A percentile compares a stretch with the other conserved stretches of the same genome.
Evolutionary conservation across 2,888 invertebrate species (phyloP).

Genomic region (Diogma glabrata): DNA sequence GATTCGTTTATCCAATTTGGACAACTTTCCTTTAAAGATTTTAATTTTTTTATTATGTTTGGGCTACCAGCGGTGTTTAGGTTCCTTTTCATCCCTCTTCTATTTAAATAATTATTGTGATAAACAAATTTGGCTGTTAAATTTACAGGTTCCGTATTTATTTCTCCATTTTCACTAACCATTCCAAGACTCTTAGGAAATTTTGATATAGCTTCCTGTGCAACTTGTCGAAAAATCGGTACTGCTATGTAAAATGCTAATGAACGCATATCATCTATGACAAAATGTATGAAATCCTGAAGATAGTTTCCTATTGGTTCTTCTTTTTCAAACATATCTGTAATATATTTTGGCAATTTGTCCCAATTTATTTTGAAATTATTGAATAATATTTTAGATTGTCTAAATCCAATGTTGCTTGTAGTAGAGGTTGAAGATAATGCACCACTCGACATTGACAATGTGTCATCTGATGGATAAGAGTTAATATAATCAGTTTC

Average conservation of each 20-base stretch:
- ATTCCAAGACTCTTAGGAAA: slow-evolving; percentile 4
- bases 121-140: background rate
- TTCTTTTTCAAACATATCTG: background rate
- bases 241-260: slow-evolving; percentile 6
- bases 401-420: background rate
- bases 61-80: background rate
- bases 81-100: background rate
- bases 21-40: slow-evolving; percentile 7
- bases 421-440: background rate
- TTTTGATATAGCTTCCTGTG: slow-evolving; percentile 4
- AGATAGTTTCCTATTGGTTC: background rate
- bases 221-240: slow-evolving; percentile 1
- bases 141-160: slow-evolving; percentile 4
- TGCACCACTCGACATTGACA: slow-evolving; percentile 5
- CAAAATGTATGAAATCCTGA: slow-evolving; percentile 5
- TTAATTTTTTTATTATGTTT: background rate
- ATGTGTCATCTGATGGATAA: too few species aligned
- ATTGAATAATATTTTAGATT: background rate
- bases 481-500: too few species aligned
- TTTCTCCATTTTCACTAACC: background rate
- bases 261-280: slow-evolving; percentile 7
- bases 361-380: background rate
- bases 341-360: background rate
- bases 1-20: background rate
- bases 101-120: slow-evolving; percentile 6